A percentile compares a stretch with the other conserved stretches of the same genome.
Evolutionary conservation across 2,888 invertebrate species (phyloP).

Genomic region (Tuta absoluta): DNA sequence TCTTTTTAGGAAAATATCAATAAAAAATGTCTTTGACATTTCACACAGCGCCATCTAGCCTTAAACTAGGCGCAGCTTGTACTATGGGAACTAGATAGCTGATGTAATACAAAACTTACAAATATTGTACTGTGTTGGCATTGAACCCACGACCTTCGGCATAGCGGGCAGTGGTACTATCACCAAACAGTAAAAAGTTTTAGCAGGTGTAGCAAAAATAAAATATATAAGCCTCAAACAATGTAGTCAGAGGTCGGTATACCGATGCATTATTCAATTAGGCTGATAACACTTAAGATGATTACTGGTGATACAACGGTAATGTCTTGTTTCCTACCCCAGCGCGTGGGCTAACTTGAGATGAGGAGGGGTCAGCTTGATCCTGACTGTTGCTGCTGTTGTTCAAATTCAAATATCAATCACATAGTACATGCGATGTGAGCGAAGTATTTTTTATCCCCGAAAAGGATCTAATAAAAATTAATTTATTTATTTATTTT

Average conservation of each 20-base stretch:
- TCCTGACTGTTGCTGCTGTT: not conserved
- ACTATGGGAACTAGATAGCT: no score
- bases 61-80: no score
- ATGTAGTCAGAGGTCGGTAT: conserved; percentile 25
- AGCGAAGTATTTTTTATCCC: no score
- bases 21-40: no score
- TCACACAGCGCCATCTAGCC: no score
- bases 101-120: no score
- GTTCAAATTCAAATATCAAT: not conserved
- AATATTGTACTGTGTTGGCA: no score
- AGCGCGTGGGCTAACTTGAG: conserved; percentile 62
- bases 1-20: no score
- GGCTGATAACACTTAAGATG: conserved; percentile 77
- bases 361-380: conserved; percentile 18
- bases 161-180: not conserved
- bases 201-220: not conserved
- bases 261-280: conserved; percentile 78
- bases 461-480: no score
- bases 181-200: not conserved
- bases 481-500: no score
- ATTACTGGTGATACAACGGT: conserved; percentile 78
- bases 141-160: no score
- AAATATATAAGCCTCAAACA: not conserved
- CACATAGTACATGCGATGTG: no score
- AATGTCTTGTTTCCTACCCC: conserved; percentile 76